These are phyloP conservation scores for Pandion haliaetus DNA, from an alignment of 2,113 vertebrate species.

Conservation along the genomic window DNA sequence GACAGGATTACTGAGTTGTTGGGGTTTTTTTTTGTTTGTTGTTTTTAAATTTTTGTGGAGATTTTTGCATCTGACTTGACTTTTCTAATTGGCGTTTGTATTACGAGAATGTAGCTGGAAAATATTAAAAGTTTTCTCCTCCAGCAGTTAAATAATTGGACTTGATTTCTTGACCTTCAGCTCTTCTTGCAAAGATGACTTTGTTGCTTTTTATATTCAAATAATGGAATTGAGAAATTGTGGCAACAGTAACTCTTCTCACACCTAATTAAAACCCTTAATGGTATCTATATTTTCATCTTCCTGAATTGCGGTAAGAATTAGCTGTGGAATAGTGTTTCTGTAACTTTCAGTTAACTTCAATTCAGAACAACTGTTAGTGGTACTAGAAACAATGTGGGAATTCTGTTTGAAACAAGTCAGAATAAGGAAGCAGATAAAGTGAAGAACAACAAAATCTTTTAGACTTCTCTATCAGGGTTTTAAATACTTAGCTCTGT, in stretches of 20 bases:
- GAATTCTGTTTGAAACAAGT: not conserved
- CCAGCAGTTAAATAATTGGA: not conserved
- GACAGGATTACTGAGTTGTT: not conserved
- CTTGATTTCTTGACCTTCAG: not conserved
- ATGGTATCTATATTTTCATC: not conserved
- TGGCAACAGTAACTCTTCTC: not conserved
- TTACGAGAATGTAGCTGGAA: not conserved
- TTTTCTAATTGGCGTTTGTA: not conserved
- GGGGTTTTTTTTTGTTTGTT: too few species aligned
- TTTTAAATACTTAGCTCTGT: not conserved
- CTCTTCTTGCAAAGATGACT: not conserved
- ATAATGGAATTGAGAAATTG: not conserved
- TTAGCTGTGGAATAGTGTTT: not conserved
- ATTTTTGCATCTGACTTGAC: not conserved
- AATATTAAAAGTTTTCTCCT: not conserved
- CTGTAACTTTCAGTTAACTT: not conserved
- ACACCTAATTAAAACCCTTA: not conserved
- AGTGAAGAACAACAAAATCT: not conserved
- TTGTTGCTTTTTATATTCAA: not conserved
- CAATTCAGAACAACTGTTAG: not conserved
- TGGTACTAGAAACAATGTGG: not conserved
- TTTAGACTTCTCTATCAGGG: not conserved
- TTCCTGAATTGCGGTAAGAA: not conserved
- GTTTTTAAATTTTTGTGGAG: not conserved
- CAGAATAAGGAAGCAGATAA: not conserved